Evolutionary conservation across 2,888 invertebrate genomes (phyloP).

Genomic region (Chironomus riparius): DNA sequence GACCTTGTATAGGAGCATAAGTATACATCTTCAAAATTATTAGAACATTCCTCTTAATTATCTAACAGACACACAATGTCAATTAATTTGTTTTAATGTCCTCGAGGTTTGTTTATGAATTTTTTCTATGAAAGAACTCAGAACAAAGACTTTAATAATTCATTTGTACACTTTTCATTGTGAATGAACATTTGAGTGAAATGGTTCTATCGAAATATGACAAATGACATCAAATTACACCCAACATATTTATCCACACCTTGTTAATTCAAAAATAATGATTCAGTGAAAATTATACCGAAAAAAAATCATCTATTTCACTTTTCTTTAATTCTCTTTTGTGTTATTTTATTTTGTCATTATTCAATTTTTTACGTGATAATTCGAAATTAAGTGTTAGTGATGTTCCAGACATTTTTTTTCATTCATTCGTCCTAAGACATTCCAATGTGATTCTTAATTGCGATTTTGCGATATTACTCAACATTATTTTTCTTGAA

Average conservation of each 20-base stretch:
- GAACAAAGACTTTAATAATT: neutral
- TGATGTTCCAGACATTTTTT: neutral
- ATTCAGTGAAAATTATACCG: slow-evolving; percentile 28
- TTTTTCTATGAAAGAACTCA: too few relatives aligned
- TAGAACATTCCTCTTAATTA: neutral
- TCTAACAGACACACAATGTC: too few relatives aligned
- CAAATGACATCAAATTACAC: slow-evolving; percentile 27
- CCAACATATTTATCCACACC: slow-evolving; percentile 40
- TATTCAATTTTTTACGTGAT: slow-evolving; percentile 22
- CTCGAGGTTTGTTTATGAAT: too few relatives aligned
- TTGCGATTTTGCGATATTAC: slow-evolving; percentile 6
- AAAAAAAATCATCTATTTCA: neutral
- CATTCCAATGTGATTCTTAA: neutral
- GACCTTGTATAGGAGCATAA: neutral
- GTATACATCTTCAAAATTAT: neutral
- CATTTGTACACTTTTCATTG: neutral
- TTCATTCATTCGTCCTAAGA: neutral
- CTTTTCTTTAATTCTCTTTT: neutral
- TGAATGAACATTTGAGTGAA: neutral
- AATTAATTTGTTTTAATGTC: too few relatives aligned
- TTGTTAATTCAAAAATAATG: slow-evolving; percentile 48
- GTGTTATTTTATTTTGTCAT: slow-evolving; percentile 2
- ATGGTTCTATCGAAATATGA: neutral
- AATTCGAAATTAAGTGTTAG: slow-evolving; percentile 20
- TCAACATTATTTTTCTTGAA: neutral